Base-by-base conservation (phyloP, 2,888 invertebrate species). In the Phymatocera aterrima region DNA sequence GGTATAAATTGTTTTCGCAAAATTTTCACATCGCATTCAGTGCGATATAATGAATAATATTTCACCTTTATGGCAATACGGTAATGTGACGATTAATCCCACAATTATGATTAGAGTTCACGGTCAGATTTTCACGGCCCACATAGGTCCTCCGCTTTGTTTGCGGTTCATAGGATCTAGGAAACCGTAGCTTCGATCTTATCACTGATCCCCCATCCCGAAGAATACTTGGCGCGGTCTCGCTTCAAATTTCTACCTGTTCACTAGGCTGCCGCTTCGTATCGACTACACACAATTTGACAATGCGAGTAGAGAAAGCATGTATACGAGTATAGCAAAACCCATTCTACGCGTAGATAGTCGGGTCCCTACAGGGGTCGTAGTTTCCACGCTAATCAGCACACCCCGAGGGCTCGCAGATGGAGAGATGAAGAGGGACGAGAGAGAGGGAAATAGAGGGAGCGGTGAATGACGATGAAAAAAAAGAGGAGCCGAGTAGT, bases 331-430 rank as follows among this genome's bases (percentile, higher is more conserved):
- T n/a, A n/a, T n/a, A n/a, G n/a, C n/a, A n/a, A n/a, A n/a, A n/a
- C n/a, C n/a, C n/a, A n/a, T n/a, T n/a, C n/a, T n/a, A n/a, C n/a
- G n/a, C n/a, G n/a, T n/a, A n/a, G n/a, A n/a, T 57, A 28, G 57
- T 57, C 57, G 15, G 28, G 57, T 28, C 24, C 57, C 28, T 28
- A 3, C 28, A 57, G 28, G 5, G 21, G 24, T 57, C 28, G 24
- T 57, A 57, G 57, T 57, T 57, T 57, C 57, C 15, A n/a, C 28
- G 28, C 57, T 57, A 57, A 57, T 57, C 57, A 57, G 57, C 57
- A n/a, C n/a, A 57, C 24, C 57, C 28, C 57, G 57, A 57, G 57
- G 57, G 24, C 3, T 18, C 28, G 21, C 28, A 57, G 10, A 57
- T 28, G 21, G n/a, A 28, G 12, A 28, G 57, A 10, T 1, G 4